Percentiles rank a stretch among this genome's conserved stretches.
Conservation (phyloP, 2,888 invertebrate genomes). For the Galeopsomyia nigrocyanea region DNA sequence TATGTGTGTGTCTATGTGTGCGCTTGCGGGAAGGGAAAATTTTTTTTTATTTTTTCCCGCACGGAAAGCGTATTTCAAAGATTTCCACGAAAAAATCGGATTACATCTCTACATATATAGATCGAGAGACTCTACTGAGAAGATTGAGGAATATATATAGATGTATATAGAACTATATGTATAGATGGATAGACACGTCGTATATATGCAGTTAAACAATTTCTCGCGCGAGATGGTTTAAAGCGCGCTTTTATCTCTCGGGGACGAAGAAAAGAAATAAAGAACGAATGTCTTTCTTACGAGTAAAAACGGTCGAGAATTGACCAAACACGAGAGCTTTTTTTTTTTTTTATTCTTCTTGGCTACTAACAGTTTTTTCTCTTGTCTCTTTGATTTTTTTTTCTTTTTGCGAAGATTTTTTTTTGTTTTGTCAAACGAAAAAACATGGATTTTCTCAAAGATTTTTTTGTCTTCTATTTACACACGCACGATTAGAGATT, state of each 20-base stretch:
- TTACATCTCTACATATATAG: too few species aligned
- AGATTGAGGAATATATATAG: background rate
- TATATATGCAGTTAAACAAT: constrained; percentile 45
- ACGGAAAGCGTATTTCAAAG: too few species aligned
- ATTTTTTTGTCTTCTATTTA: constrained; percentile 17
- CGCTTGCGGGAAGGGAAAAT: background rate
- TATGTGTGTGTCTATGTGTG: background rate
- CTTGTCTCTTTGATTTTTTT: background rate
- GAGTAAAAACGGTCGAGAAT: constrained; percentile 21
- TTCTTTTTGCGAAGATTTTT: constrained; percentile 9
- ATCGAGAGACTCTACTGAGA: too few species aligned
- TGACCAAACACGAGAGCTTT: constrained; percentile 30
- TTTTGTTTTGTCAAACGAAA: constrained; percentile 23
- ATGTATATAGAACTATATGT: background rate
- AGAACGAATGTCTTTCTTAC: constrained; percentile 1
- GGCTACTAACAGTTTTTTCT: constrained; percentile 38
- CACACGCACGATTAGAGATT: constrained; percentile 21
- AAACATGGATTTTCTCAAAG: constrained; percentile 2
- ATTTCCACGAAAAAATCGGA: too few species aligned
- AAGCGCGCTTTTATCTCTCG: background rate
- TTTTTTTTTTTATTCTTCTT: constrained; percentile 1
- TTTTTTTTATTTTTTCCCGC: too few species aligned
- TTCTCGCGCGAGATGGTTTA: constrained; percentile 4
- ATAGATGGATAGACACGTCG: background rate
- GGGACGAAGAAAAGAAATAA: constrained; percentile 10